Percentiles rank a stretch among this genome's conserved stretches.
Evolutionary conservation across 2,888 invertebrate genomes (phyloP).

Genomic region (Hyles lineata): DNA sequence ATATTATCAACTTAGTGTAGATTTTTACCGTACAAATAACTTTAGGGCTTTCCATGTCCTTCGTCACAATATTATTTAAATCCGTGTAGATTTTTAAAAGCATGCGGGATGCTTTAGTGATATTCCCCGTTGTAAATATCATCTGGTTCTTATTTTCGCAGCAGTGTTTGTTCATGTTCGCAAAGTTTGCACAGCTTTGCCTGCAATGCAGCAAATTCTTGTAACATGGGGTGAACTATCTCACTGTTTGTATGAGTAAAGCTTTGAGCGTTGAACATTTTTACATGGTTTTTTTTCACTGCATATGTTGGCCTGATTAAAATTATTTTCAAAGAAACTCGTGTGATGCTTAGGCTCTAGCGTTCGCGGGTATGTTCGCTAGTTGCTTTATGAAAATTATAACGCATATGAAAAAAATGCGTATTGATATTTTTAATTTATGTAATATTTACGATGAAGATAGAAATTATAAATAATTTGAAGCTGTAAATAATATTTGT

Average conservation of each 20-base stretch:
- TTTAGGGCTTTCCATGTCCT: too few relatives aligned
- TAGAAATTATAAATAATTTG: too few relatives aligned
- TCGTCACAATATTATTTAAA: too few relatives aligned
- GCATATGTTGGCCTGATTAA: not conserved
- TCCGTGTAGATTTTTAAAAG: not conserved
- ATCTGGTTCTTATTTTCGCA: slow-evolving; percentile 29
- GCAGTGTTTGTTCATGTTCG: slow-evolving; percentile 36
- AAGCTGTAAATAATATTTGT: not conserved
- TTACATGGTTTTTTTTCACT: slow-evolving; percentile 29
- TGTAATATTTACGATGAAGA: not conserved
- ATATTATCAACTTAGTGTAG: too few relatives aligned
- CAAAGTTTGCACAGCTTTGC: slow-evolving; percentile 40
- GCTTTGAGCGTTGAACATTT: slow-evolving; percentile 32
- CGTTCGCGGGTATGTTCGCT: not conserved
- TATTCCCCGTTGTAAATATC: slow-evolving; percentile 8
- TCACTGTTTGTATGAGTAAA: slow-evolving; percentile 32
- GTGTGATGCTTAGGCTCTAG: not conserved
- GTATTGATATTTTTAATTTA: not conserved
- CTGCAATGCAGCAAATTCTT: slow-evolving; percentile 56
- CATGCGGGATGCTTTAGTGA: not conserved
- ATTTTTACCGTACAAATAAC: too few relatives aligned
- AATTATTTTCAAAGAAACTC: not conserved
- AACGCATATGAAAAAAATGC: too few relatives aligned
- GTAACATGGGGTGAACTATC: slow-evolving; percentile 40
- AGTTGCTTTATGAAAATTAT: not conserved